Evolutionary conservation across 1,140 invertebrate genomes (phyloP).

Genomic region (Reticulitermes speratus): DNA sequence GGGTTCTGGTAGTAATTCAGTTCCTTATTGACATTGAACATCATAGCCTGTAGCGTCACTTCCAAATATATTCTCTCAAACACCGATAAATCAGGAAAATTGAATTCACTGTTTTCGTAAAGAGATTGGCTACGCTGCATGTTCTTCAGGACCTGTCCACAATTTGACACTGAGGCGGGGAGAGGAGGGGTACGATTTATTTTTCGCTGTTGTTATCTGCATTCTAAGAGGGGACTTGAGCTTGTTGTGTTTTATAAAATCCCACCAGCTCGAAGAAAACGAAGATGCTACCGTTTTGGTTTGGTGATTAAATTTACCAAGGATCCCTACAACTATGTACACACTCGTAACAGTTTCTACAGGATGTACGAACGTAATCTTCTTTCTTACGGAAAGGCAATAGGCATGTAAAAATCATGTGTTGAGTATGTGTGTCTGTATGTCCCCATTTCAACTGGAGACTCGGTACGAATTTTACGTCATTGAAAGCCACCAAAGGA

Average conservation of each 20-base stretch:
- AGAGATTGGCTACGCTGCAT: not conserved
- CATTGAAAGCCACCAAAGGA: no score
- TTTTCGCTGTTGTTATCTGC: not conserved
- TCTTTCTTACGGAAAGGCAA: no score
- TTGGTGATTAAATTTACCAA: not conserved
- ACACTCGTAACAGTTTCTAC: not conserved
- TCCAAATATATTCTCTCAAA: not conserved
- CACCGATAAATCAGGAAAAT: not conserved
- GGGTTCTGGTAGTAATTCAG: not conserved
- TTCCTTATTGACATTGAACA: not conserved
- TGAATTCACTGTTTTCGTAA: not conserved
- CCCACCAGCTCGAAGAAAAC: not conserved
- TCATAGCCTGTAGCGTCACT: not conserved
- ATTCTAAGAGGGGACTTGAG: not conserved
- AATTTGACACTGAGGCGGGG: not conserved
- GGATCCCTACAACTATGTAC: not conserved
- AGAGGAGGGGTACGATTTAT: not conserved
- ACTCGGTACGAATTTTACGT: no score
- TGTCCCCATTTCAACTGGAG: no score
- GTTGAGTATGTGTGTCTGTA: no score
- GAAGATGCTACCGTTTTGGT: not conserved
- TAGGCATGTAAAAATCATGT: no score
- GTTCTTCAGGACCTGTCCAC: not conserved
- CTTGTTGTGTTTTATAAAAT: not conserved
- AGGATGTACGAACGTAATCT: no score